phyloP scores from a whole-genome alignment of 2,888 invertebrate species.

The Acleris laterana region DNA sequence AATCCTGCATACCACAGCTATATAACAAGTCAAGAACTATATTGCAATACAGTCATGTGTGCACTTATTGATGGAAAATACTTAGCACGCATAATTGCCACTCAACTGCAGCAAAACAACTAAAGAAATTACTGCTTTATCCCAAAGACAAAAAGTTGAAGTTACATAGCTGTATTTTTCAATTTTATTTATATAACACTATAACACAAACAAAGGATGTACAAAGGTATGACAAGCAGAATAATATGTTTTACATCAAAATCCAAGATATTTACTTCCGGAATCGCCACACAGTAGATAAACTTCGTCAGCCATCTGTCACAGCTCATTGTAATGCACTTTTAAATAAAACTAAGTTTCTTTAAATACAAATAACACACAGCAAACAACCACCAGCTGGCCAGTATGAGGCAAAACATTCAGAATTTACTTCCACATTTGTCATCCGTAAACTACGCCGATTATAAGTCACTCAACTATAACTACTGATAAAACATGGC shows the following conservation, averaged over 20 bases:
- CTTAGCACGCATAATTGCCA: constrained; percentile 16
- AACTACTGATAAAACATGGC: constrained; percentile 51
- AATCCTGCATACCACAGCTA: constrained; percentile 2
- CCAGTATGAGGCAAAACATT: constrained; percentile 11
- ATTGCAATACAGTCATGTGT: constrained; percentile 13
- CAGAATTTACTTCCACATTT: constrained; percentile 24
- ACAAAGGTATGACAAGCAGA: constrained; percentile 15
- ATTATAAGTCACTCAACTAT: constrained; percentile 59
- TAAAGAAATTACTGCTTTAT: constrained; percentile 10
- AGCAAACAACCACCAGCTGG: constrained; percentile 20
- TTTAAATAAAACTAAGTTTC: constrained; percentile 7
- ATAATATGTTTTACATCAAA: neutral
- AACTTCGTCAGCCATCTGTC: constrained; percentile 29
- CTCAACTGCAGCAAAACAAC: neutral
- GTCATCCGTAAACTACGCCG: constrained; percentile 26
- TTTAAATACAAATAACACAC: constrained; percentile 17
- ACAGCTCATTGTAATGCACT: constrained; percentile 24
- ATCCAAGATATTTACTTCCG: constrained; percentile 22
- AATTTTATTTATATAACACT: neutral
- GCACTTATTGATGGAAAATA: constrained; percentile 18
- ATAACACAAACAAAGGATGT: constrained; percentile 38
- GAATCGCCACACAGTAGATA: constrained; percentile 29
- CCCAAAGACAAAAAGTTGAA: constrained; percentile 5
- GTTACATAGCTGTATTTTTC: constrained; percentile 31
- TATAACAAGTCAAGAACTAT: constrained; percentile 15